A percentile compares a stretch with the other conserved stretches of the same genome.
These are phyloP conservation scores for Amphiduros pacificus DNA, from an alignment of 2,888 invertebrate species.

Conservation along the genomic window DNA sequence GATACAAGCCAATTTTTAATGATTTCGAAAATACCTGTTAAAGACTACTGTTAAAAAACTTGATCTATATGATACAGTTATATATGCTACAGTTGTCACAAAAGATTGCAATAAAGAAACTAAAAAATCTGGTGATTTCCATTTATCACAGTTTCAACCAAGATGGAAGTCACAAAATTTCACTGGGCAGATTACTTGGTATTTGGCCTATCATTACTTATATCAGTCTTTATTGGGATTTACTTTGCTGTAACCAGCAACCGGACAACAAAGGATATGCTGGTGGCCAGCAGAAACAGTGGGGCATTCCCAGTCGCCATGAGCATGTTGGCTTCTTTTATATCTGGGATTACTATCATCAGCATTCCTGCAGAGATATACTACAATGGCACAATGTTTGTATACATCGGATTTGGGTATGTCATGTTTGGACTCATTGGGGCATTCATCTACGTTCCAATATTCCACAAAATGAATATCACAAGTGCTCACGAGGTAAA, in stretches of 20 bases:
- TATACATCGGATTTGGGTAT: constrained; percentile 67
- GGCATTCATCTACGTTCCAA: constrained; percentile 47
- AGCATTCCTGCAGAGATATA: constrained; percentile 45
- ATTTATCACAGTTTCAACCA: too few relatives aligned
- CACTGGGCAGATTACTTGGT: constrained; percentile 47
- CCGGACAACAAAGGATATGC: constrained; percentile 5
- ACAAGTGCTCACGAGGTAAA: constrained; percentile 53
- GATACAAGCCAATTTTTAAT: too few relatives aligned
- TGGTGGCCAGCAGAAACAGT: constrained; percentile 9
- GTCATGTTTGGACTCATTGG: constrained; percentile 70
- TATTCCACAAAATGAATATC: constrained; percentile 44
- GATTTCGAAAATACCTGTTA: too few relatives aligned
- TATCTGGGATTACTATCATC: constrained; percentile 45
- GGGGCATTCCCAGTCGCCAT: constrained; percentile 11
- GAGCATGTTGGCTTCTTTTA: constrained; percentile 34
- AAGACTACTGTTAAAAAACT: too few relatives aligned
- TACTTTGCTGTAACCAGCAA: constrained; percentile 33
- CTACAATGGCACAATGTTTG: constrained; percentile 80
- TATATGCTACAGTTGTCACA: too few relatives aligned
- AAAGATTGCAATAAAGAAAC: too few relatives aligned
- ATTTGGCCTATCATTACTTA: constrained; percentile 34
- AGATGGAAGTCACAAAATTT: too few relatives aligned
- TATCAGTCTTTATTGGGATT: constrained; percentile 41
- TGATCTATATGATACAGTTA: too few relatives aligned
- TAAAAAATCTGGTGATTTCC: too few relatives aligned